These are phyloP conservation scores for Parapsyche elsis DNA, from an alignment of 1,140 invertebrate species.

Conservation along the genomic window DNA sequence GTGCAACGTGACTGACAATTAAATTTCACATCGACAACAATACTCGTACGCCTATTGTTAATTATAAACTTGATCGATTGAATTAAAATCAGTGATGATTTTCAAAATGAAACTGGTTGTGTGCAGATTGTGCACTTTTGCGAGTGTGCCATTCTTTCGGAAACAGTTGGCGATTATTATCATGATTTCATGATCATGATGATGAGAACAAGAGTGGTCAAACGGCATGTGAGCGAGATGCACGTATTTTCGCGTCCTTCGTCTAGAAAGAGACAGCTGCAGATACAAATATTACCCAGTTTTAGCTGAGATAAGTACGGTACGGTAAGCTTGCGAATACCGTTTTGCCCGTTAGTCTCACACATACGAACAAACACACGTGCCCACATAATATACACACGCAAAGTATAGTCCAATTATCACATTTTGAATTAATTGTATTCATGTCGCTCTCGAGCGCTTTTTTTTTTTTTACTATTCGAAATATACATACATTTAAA, in stretches of 20 bases:
- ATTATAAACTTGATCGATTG: too few species aligned
- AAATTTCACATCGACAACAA: too few species aligned
- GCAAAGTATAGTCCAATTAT: not conserved
- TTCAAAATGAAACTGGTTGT: not conserved
- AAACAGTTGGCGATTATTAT: not conserved
- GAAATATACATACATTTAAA: too few species aligned
- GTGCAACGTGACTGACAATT: not conserved
- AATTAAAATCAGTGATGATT: not conserved
- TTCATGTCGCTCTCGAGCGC: not conserved
- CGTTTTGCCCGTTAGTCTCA: slow-evolving; percentile 27
- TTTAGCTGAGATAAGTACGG: slow-evolving; percentile 28
- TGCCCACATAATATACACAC: not conserved
- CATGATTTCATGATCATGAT: not conserved
- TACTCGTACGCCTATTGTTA: too few species aligned
- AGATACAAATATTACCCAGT: slow-evolving; percentile 22
- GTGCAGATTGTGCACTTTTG: not conserved
- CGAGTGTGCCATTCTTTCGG: not conserved
- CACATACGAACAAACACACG: not conserved
- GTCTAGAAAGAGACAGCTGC: not conserved
- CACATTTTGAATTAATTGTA: slow-evolving; percentile 11
- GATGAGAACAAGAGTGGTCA: not conserved
- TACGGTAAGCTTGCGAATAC: slow-evolving; percentile 35
- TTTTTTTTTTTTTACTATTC: too few species aligned
- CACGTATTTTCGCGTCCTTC: not conserved
- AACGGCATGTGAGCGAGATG: not conserved